Evolutionary conservation across 2,113 vertebrate genomes (phyloP).

Genomic region (Fregetta grallaria): DNA sequence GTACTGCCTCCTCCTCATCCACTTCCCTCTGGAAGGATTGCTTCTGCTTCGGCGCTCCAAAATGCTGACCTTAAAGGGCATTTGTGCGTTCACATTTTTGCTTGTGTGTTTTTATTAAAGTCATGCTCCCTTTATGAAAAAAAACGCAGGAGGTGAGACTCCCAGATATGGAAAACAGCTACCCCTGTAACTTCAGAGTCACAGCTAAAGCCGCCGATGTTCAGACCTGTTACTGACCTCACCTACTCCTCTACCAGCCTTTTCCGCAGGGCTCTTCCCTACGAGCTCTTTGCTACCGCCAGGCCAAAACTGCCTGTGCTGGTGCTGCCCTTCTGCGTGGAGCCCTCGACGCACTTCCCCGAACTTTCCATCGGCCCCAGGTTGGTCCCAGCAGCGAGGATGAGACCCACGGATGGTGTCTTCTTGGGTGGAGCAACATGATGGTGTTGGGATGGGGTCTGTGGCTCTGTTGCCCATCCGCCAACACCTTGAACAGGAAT

Average conservation of each 20-base stretch:
- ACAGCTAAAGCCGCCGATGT: background rate
- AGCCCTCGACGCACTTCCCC: background rate
- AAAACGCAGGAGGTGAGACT: background rate
- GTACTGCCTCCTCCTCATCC: background rate
- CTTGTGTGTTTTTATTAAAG: background rate
- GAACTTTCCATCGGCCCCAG: background rate
- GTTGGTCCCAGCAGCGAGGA: background rate
- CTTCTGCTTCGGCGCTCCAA: background rate
- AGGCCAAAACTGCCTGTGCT: background rate
- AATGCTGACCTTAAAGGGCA: background rate
- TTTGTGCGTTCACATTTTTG: background rate
- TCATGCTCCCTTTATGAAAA: background rate
- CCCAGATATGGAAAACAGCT: background rate
- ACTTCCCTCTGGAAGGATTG: background rate
- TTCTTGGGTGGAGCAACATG: background rate
- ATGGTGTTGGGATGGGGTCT: background rate
- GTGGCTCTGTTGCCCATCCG: fast-evolving
- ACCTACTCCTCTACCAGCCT: background rate
- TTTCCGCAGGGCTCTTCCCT: background rate
- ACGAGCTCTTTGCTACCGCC: background rate
- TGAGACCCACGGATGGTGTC: fast-evolving
- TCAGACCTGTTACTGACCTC: background rate
- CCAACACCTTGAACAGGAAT: background rate
- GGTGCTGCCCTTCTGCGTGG: background rate
- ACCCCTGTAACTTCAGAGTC: background rate